Percentiles rank a stretch among this genome's conserved stretches.
Conservation (phyloP, 2,113 vertebrate species). For the Potamarius usumacintae region DNA sequence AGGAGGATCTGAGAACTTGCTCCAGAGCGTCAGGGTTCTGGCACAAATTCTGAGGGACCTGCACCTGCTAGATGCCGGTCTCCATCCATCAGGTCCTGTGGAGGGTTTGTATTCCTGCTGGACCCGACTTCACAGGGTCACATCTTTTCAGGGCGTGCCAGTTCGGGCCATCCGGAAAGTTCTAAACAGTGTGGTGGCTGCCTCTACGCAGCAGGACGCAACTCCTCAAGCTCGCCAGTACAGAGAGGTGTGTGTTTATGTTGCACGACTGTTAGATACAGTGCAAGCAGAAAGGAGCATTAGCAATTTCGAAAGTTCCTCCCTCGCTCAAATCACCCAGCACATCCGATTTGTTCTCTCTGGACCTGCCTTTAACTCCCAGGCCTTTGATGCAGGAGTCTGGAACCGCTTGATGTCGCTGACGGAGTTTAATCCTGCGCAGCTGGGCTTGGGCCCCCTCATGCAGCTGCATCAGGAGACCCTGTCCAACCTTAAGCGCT, state of each 20-base stretch:
- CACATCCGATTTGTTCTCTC: slow-evolving; percentile 44
- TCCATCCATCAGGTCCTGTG: slow-evolving; percentile 40
- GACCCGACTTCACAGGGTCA: slow-evolving; percentile 55
- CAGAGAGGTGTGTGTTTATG: slow-evolving; percentile 45
- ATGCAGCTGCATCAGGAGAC: slow-evolving; percentile 57
- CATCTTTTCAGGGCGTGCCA: slow-evolving; percentile 56
- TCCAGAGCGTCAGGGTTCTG: slow-evolving; percentile 52
- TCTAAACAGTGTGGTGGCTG: slow-evolving; percentile 22
- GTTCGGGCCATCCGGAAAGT: slow-evolving; percentile 53
- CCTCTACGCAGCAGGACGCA: background rate
- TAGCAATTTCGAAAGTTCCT: slow-evolving; percentile 5
- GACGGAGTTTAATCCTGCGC: slow-evolving; percentile 51
- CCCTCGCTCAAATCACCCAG: slow-evolving; percentile 21
- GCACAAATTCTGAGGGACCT: slow-evolving; percentile 61
- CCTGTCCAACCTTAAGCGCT: slow-evolving; percentile 40
- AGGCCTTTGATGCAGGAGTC: slow-evolving; percentile 56
- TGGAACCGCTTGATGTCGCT: slow-evolving; percentile 49
- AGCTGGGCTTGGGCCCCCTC: slow-evolving; percentile 40
- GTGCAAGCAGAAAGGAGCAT: slow-evolving; percentile 5
- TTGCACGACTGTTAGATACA: slow-evolving; percentile 36
- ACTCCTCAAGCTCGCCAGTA: slow-evolving; percentile 39
- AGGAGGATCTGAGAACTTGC: slow-evolving; percentile 41
- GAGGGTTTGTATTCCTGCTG: slow-evolving; percentile 51
- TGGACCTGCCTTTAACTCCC: slow-evolving; percentile 34
- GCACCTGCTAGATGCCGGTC: slow-evolving; percentile 36